phyloP scores from a whole-genome alignment of 37 sponge, comb jelly and placozoan species.

The Haliclona indistincta region DNA sequence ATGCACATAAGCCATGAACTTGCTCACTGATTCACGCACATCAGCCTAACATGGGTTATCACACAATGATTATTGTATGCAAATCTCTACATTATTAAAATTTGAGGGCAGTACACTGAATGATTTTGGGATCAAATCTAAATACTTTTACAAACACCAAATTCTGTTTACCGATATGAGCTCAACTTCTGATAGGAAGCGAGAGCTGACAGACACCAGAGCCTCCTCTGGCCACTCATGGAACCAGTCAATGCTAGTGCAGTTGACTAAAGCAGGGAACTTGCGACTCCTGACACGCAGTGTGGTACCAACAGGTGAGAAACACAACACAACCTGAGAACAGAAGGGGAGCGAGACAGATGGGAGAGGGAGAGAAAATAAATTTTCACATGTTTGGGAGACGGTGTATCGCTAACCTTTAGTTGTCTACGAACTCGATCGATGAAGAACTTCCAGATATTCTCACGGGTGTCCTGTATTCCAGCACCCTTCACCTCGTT shows the following conservation, averaged over 20 bases:
- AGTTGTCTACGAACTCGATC: slow-evolving; percentile 93
- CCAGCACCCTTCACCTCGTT: slow-evolving; percentile 96
- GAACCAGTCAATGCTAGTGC: slow-evolving; percentile 98
- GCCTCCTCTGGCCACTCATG: slow-evolving; percentile 99
- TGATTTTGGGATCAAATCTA: neutral
- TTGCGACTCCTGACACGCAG: slow-evolving; percentile 91
- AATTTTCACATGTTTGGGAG: neutral
- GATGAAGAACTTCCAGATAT: slow-evolving; percentile 98
- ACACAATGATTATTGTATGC: neutral
- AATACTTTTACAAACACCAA: neutral
- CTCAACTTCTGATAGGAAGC: slow-evolving; percentile 90
- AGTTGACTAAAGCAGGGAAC: slow-evolving; percentile 98
- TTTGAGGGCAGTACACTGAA: neutral
- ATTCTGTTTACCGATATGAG: slow-evolving; percentile 40
- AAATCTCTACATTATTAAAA: neutral
- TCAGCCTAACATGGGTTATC: slow-evolving; percentile 42
- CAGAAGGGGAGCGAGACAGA: neutral
- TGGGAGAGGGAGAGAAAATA: neutral
- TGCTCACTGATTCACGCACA: slow-evolving; percentile 71
- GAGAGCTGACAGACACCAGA: slow-evolving; percentile 82
- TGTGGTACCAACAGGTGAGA: slow-evolving; percentile 97
- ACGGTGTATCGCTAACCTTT: slow-evolving; percentile 53
- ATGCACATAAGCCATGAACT: slow-evolving; percentile 97
- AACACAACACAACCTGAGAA: slow-evolving; percentile 90
- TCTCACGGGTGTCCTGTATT: slow-evolving; percentile 90